Evolutionary conservation across 2,888 invertebrate species (phyloP).

Genomic region (Leptopterna dolabrata): DNA sequence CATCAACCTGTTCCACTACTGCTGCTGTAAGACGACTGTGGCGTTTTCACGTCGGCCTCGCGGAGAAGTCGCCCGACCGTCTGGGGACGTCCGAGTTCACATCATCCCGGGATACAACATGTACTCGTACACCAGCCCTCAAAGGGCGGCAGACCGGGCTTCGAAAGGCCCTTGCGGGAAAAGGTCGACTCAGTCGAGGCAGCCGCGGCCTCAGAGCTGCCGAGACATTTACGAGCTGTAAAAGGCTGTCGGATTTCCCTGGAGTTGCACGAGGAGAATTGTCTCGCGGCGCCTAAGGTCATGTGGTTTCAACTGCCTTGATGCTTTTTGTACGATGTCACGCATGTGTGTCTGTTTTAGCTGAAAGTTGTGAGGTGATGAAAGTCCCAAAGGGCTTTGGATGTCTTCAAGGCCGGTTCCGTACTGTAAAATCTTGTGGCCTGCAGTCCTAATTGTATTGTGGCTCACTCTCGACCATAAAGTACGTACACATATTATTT

Average conservation of each 20-base stretch:
- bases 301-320: no score
- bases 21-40: conserved; percentile 82
- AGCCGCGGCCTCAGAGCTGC: conserved; percentile 59
- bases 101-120: conserved; percentile 79
- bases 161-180: conserved; percentile 59
- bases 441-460: no score
- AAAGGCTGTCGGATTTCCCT: not conserved
- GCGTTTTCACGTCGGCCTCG: conserved; percentile 75
- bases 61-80: conserved; percentile 68
- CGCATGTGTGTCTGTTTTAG: no score
- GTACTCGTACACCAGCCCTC: conserved; percentile 74
- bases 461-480: no score
- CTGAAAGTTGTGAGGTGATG: no score
- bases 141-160: conserved; percentile 66
- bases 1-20: conserved; percentile 80
- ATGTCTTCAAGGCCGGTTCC: no score
- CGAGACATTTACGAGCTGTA: conserved; percentile 58
- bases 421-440: no score
- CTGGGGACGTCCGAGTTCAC: conserved; percentile 78
- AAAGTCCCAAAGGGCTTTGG: no score
- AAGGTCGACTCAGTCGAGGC: conserved; percentile 66
- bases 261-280: no score
- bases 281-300: no score
- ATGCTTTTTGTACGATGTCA: no score
- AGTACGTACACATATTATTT: no score